phyloP scores from a whole-genome alignment of 1,140 invertebrate genomes.

The Trissolcus basalis region DNA sequence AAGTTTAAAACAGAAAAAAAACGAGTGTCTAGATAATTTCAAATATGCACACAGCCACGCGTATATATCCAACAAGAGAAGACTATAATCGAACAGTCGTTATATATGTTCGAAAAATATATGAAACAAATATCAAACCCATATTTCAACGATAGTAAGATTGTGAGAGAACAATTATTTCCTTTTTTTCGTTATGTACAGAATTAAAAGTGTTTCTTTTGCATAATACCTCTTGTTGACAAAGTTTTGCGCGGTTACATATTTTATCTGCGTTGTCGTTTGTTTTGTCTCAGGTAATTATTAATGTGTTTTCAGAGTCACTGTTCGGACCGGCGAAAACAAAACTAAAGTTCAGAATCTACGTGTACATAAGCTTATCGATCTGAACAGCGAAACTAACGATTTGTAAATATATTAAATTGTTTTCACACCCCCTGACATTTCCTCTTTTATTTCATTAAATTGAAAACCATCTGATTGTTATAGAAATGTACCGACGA shows the following conservation, averaged over 20 bases:
- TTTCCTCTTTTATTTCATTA: neutral
- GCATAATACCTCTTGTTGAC: too few relatives aligned
- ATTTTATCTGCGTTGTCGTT: too few relatives aligned
- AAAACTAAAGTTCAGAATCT: too few relatives aligned
- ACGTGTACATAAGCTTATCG: constrained; percentile 31
- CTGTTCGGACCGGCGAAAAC: too few relatives aligned
- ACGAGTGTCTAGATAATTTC: constrained; percentile 52
- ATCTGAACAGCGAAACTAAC: constrained; percentile 18
- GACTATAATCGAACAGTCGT: constrained; percentile 50
- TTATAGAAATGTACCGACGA: constrained; percentile 2
- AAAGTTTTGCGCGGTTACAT: too few relatives aligned
- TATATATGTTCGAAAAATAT: constrained; percentile 45
- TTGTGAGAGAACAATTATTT: constrained; percentile 11
- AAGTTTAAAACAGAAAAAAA: constrained; percentile 28
- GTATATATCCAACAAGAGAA: constrained; percentile 55
- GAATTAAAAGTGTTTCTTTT: too few relatives aligned
- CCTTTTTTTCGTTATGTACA: constrained; percentile 18
- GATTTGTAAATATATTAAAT: constrained; percentile 36
- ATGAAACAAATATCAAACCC: constrained; percentile 4
- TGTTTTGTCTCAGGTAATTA: too few relatives aligned
- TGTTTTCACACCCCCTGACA: neutral
- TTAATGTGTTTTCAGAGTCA: too few relatives aligned
- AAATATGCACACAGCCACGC: constrained; percentile 52
- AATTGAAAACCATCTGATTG: neutral
- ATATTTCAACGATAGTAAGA: neutral